These are phyloP conservation scores for Spinus pinus DNA, from an alignment of 2,797 vertebrate genomes.

Conservation along the genomic window DNA sequence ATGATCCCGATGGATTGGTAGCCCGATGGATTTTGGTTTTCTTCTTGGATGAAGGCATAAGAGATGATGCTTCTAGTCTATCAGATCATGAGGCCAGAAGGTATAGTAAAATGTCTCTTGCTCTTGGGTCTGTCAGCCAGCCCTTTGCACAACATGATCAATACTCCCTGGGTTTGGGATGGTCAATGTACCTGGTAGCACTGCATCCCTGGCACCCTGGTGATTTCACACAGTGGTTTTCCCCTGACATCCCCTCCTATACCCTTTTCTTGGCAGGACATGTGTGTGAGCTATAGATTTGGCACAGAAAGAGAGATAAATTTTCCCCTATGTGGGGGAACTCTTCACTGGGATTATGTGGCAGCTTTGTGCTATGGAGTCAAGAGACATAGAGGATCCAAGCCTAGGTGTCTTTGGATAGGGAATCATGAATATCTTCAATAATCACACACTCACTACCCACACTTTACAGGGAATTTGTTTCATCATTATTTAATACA, in stretches of 20 bases:
- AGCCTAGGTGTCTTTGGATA: fast-evolving
- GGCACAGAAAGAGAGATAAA: neutral
- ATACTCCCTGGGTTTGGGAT: neutral
- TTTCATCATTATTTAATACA: neutral
- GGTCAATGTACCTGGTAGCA: neutral
- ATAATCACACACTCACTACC: neutral
- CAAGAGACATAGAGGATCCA: neutral
- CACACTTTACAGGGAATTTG: neutral
- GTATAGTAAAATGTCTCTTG: neutral
- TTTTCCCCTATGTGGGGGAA: neutral
- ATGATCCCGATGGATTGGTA: neutral
- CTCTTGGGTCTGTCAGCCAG: neutral
- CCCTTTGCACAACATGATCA: neutral
- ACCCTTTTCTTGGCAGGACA: neutral
- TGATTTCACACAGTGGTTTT: neutral
- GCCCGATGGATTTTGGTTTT: neutral
- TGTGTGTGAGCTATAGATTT: neutral
- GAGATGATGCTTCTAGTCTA: neutral
- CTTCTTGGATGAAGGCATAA: neutral
- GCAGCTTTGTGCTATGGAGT: neutral
- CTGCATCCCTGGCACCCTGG: neutral
- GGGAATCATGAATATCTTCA: neutral
- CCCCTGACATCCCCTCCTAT: neutral
- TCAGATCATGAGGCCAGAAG: neutral
- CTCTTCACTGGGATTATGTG: neutral